phyloP scores from a whole-genome alignment of 2,888 invertebrate genomes.

The Agrochola lota region DNA sequence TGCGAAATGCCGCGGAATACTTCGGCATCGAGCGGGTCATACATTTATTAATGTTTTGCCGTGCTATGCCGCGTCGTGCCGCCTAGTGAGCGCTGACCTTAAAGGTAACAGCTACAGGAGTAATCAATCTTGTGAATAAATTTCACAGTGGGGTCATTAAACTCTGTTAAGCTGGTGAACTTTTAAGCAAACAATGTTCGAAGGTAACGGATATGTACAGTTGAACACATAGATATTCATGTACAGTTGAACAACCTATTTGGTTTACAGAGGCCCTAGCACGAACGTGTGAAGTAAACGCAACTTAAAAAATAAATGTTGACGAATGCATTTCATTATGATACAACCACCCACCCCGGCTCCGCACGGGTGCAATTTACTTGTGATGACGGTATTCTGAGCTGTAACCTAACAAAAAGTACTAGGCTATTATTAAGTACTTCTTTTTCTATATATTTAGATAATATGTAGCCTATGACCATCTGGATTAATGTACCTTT shows the following conservation, averaged over 20 bases:
- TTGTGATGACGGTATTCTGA: no score
- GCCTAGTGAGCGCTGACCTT: not conserved
- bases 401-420: no score
- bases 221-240: not conserved
- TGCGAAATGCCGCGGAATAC: not conserved
- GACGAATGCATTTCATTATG: not conserved
- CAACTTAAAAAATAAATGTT: not conserved
- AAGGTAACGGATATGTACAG: constrained; percentile 1
- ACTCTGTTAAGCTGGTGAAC: constrained; percentile 67
- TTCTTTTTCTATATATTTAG: no score
- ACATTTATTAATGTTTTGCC: not conserved
- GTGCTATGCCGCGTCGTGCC: not conserved
- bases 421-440: no score
- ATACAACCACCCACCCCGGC: no score
- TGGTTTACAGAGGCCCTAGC: not conserved
- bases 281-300: not conserved
- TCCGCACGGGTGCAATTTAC: no score
- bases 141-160: constrained; percentile 71
- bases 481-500: no score
- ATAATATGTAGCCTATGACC: no score
- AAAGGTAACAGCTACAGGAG: constrained; percentile 41
- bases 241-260: not conserved
- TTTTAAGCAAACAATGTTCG: constrained; percentile 56
- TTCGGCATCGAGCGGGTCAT: not conserved
- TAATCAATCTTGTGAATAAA: constrained; percentile 73